Evolutionary conservation across 2,888 invertebrate species (phyloP).

Genomic region (Platycnemis pennipes): DNA sequence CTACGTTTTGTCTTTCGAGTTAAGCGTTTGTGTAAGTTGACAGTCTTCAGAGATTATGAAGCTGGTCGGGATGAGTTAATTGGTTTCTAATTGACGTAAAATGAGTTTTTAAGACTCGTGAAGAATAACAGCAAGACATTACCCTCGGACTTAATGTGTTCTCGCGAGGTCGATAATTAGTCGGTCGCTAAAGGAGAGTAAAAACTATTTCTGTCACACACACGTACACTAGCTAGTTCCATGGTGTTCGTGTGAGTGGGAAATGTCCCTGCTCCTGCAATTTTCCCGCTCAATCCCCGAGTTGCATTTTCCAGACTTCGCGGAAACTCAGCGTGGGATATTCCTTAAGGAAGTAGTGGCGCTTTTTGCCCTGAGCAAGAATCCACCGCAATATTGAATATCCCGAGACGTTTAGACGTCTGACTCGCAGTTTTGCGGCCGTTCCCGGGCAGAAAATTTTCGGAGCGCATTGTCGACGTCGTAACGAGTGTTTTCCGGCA

Average conservation of each 20-base stretch:
- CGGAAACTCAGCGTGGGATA: neutral
- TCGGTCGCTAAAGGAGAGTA: neutral
- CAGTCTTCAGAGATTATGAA: neutral
- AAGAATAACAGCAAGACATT: neutral
- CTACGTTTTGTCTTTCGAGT: neutral
- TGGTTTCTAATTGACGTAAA: neutral
- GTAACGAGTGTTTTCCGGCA: neutral
- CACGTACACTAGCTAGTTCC: neutral
- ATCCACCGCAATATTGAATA: slow-evolving; percentile 17
- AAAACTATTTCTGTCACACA: no score
- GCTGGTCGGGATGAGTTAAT: neutral
- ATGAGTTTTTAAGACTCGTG: neutral
- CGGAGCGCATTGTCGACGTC: neutral
- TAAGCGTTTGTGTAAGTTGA: neutral
- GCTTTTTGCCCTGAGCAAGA: neutral
- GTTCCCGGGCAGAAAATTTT: neutral
- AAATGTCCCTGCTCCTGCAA: neutral
- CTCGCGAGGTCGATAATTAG: slow-evolving; percentile 4
- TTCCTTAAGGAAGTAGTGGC: neutral
- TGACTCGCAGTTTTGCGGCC: neutral
- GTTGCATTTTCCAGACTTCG: neutral
- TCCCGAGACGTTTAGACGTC: neutral
- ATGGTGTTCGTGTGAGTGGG: neutral
- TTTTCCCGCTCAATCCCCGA: neutral
- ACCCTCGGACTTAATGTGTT: neutral